Base-by-base conservation (phyloP, 2,888 invertebrate genomes). In the Omphaloscelis lunosa region DNA sequence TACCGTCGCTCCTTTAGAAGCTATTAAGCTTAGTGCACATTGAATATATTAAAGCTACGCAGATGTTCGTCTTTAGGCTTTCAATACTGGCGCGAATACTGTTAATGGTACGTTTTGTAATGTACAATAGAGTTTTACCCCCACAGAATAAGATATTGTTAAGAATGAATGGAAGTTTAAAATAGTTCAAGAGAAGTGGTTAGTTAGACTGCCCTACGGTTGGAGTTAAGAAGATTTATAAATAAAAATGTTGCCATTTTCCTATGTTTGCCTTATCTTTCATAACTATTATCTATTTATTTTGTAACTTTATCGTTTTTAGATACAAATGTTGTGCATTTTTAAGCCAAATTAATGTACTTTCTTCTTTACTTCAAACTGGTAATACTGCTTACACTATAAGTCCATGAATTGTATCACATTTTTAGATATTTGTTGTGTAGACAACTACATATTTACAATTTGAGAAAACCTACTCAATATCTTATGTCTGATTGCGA, bases 21-120 rank as follows among this genome's bases (percentile, higher is more conserved):
- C 86, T 80, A 75, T 86, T 86, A 85, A 73, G 84, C 72, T 83
- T 86, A 80, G 74, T 86, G 75, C 70, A 86, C 77, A 80, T 72
- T 75, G 77, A 83, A 86, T 83, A 77, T 85, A 86, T 83, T 83
- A 85, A 72, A 86, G 59, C 69, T 61, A 65, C 77, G 72, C 53
- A 80, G 84, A 73, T 77, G 65, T 53, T 68, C 9, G 56, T 59
- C 17, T 63, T 79, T 70, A 72, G 72, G 62, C 51, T 72, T 76
- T 69, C 61, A 66, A 80, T 83, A 86, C 75, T 65, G 39, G 63
- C 34, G 15, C 17, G n/a, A 73, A 56, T 41, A 56, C 34, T 39
- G 69, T 58, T 75, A 79, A 79, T 75, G 75, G 63, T 53, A 41
- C 69, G 29, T 67, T 76, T 76, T 79, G 27, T 68, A 39, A 58